A percentile compares a stretch with the other conserved stretches of the same genome.
Conservation (phyloP, 2,113 vertebrate species). For the Probosciger aterrimus region DNA sequence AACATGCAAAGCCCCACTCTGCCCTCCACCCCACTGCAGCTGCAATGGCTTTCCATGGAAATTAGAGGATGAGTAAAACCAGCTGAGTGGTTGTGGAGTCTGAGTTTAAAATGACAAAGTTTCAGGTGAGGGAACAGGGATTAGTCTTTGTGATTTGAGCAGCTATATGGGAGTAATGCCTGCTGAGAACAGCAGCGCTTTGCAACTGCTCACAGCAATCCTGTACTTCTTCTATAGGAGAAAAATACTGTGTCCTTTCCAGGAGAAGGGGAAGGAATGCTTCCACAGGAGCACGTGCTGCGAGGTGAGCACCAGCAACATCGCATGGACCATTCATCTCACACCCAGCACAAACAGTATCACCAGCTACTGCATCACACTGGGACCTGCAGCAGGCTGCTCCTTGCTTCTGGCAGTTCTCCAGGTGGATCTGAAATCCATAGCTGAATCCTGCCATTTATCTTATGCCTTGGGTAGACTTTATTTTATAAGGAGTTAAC, state of each 20-base stretch:
- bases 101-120: not conserved
- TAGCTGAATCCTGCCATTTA: not conserved
- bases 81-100: not conserved
- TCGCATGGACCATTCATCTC: not conserved
- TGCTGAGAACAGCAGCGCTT: fast-evolving
- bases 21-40: too few species aligned
- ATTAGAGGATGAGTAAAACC: not conserved
- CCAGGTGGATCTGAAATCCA: not conserved
- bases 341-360: not conserved
- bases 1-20: not conserved
- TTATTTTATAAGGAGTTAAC: not conserved
- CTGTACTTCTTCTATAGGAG: not conserved
- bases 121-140: not conserved
- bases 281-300: not conserved
- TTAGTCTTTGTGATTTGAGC: not conserved
- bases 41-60: not conserved
- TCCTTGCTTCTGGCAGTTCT: not conserved
- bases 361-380: not conserved
- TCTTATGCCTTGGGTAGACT: not conserved
- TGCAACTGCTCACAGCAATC: not conserved
- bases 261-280: not conserved
- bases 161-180: fast-evolving
- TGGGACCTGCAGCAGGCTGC: not conserved
- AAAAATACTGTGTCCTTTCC: not conserved
- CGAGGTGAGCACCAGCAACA: not conserved